Percentiles rank a stretch among this genome's conserved stretches.
These are phyloP conservation scores for Echiichthys vipera DNA, from an alignment of 2,797 vertebrate genomes.

Conservation along the genomic window DNA sequence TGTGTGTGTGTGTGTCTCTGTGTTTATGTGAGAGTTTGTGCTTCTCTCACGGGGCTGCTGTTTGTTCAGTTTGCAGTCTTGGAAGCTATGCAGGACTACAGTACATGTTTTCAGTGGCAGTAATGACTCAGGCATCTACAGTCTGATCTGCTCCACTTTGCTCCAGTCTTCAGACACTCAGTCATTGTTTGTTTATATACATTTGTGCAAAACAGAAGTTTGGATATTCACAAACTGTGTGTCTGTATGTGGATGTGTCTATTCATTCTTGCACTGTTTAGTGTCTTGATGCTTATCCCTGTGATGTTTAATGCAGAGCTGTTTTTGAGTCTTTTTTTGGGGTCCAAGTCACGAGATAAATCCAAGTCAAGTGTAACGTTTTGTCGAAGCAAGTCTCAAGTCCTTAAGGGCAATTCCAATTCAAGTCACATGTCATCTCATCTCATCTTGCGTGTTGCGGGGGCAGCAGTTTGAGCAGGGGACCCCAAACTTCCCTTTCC, in stretches of 20 bases:
- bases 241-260: no score
- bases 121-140: constrained; percentile 34
- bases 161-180: constrained; percentile 5
- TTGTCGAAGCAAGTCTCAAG: no score
- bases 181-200: no score
- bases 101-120: constrained; percentile 40
- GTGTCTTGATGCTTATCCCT: neutral
- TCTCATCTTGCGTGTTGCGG: no score
- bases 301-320: neutral
- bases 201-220: neutral
- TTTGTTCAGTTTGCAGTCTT: constrained; percentile 40
- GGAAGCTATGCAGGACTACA: constrained; percentile 20
- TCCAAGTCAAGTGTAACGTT: no score
- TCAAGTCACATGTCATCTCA: no score
- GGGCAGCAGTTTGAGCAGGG: no score
- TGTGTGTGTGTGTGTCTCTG: no score
- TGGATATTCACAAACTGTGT: no score
- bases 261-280: no score
- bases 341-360: neutral
- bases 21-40: constrained; percentile 27
- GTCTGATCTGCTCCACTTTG: constrained; percentile 1
- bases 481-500: no score
- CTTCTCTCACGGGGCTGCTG: constrained; percentile 2
- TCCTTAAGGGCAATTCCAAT: no score
- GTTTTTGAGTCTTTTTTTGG: neutral